Evolutionary conservation across 2,113 vertebrate species (phyloP).

Genomic region (Dasyprocta punctata): DNA sequence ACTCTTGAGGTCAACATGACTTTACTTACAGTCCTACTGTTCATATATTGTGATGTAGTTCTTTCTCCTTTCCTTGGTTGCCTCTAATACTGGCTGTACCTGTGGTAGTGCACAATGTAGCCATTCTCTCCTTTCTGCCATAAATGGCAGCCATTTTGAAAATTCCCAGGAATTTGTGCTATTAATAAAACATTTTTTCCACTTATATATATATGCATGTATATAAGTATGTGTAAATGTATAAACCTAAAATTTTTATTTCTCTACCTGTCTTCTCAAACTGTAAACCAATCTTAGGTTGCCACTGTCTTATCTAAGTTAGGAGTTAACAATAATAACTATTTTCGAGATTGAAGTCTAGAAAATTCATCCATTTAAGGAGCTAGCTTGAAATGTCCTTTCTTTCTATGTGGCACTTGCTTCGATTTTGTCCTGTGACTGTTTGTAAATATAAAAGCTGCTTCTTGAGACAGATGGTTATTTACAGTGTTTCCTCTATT

Average conservation of each 20-base stretch:
- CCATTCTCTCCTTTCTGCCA: background rate
- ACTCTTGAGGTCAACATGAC: background rate
- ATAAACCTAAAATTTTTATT: conserved; percentile 1
- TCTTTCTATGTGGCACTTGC: background rate
- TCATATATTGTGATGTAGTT: background rate
- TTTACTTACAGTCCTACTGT: background rate
- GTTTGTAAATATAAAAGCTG: conserved; percentile 81
- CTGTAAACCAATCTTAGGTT: background rate
- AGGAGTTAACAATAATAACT: background rate
- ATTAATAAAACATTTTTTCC: background rate
- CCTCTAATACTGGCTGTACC: background rate
- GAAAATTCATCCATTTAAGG: conserved; percentile 34
- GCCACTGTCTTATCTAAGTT: background rate
- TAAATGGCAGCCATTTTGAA: background rate
- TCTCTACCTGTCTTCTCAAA: background rate
- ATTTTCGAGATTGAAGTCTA: background rate
- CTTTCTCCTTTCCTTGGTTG: background rate
- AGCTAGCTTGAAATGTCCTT: conserved; percentile 31
- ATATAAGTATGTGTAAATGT: background rate
- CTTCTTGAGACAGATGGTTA: conserved; percentile 75
- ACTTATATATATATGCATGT: background rate
- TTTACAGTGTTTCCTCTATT: conserved; percentile 83
- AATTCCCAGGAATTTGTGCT: background rate
- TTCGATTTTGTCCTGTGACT: conserved; percentile 61
- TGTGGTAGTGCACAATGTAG: rapidly evolving